phyloP scores from a whole-genome alignment of 2,797 vertebrate genomes.

The Chelonia mydas region DNA sequence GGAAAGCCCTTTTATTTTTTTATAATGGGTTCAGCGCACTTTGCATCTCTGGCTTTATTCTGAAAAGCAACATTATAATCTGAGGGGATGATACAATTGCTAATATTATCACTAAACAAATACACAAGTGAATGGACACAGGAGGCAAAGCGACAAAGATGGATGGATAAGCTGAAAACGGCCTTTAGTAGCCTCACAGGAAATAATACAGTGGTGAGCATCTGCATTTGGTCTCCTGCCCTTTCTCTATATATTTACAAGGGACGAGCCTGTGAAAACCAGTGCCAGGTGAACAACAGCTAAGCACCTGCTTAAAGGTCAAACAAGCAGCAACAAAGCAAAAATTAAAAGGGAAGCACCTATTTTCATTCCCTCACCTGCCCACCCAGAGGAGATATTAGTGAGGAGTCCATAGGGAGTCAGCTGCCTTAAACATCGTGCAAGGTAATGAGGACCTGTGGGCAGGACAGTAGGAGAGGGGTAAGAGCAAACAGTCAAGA shows the following conservation, averaged over 20 bases:
- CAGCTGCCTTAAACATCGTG: background rate
- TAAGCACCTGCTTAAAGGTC: constrained; percentile 63
- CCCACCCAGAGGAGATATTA: background rate
- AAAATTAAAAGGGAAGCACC: constrained; percentile 40
- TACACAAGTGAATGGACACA: constrained; percentile 55
- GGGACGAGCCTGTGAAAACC: constrained; percentile 48
- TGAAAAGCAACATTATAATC: constrained; percentile 51
- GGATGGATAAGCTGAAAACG: constrained; percentile 37
- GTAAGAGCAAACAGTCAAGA: constrained; percentile 14
- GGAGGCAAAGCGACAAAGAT: constrained; percentile 68
- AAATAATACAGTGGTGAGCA: constrained; percentile 54
- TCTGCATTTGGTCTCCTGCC: constrained; percentile 59
- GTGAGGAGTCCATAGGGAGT: background rate
- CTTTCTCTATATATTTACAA: constrained; percentile 69
- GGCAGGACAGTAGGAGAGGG: background rate
- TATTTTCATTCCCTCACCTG: background rate
- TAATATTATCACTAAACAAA: constrained; percentile 57
- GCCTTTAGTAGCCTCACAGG: constrained; percentile 54
- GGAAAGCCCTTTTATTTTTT: constrained; percentile 67
- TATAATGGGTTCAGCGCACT: constrained; percentile 58
- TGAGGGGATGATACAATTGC: constrained; percentile 65
- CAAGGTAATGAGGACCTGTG: background rate
- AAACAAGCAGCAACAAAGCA: constrained; percentile 41
- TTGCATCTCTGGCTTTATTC: constrained; percentile 63
- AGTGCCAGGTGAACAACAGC: constrained; percentile 50